Evolutionary conservation across 2,113 vertebrate genomes (phyloP).

Genomic region (Melospiza melodia): DNA sequence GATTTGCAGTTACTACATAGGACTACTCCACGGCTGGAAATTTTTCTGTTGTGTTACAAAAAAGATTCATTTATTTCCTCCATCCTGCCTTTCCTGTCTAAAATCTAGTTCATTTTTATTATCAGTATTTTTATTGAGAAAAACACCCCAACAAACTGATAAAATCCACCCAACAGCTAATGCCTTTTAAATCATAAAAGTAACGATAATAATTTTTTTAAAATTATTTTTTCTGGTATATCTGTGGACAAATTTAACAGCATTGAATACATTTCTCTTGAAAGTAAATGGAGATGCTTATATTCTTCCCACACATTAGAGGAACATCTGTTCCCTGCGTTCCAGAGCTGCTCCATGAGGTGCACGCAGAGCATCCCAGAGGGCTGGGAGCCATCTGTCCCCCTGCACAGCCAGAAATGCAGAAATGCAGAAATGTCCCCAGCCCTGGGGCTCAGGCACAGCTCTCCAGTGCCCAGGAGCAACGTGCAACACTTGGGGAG

Average conservation of each 20-base stretch:
- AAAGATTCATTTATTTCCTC: not conserved
- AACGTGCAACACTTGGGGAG: not conserved
- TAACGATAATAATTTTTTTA: fast-evolving
- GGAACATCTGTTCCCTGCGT: conserved; percentile 34
- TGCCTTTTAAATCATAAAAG: not conserved
- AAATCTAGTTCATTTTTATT: not conserved
- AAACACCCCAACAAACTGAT: not conserved
- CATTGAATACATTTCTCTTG: not conserved
- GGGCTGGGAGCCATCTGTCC: conserved; percentile 43
- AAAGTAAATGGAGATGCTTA: not conserved
- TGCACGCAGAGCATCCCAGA: not conserved
- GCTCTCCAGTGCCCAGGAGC: not conserved
- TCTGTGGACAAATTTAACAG: not conserved
- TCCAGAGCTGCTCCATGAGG: not conserved
- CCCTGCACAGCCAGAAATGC: not conserved
- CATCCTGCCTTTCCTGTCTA: not conserved
- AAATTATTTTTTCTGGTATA: fast-evolving
- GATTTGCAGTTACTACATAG: not conserved
- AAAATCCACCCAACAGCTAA: not conserved
- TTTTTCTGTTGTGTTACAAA: not conserved
- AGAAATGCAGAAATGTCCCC: not conserved
- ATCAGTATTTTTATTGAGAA: not conserved
- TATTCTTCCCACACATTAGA: not conserved
- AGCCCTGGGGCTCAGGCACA: not conserved
- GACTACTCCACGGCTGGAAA: not conserved